Conservation (phyloP, 1,140 invertebrate genomes). For the Tetramorium alpestre region DNA sequence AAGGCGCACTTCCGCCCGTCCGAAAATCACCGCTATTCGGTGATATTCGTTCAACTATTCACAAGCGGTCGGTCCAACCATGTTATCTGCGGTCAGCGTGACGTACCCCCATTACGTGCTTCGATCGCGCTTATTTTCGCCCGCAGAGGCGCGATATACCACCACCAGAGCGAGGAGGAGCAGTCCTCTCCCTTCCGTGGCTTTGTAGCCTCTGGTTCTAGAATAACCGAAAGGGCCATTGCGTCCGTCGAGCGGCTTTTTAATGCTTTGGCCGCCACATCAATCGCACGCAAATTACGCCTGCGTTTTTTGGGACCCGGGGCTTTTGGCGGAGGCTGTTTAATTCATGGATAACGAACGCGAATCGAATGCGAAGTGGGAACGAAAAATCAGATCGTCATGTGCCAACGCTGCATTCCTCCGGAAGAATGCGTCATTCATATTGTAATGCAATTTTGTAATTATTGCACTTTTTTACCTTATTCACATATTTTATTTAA, state of each 20-base stretch:
- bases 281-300: not conserved
- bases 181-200: not conserved
- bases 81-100: slow-evolving; percentile 59
- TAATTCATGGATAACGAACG: not conserved
- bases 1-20: slow-evolving; percentile 37
- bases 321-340: not conserved
- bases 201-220: not conserved
- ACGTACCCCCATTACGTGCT: slow-evolving; percentile 45
- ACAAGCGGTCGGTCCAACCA: slow-evolving; percentile 30
- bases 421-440: not conserved
- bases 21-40: slow-evolving; percentile 45
- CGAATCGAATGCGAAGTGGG: not conserved
- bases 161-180: not conserved
- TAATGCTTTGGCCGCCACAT: not conserved
- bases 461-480: not conserved
- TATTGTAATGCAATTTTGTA: not conserved
- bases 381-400: not conserved
- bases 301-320: not conserved
- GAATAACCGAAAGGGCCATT: not conserved
- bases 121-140: slow-evolving; percentile 55
- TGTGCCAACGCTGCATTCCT: not conserved
- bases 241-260: not conserved
- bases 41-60: slow-evolving; percentile 54
- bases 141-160: not conserved
- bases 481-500: not conserved